These are phyloP conservation scores for Aethina tumida DNA, from an alignment of 1,140 invertebrate species.

Conservation along the genomic window DNA sequence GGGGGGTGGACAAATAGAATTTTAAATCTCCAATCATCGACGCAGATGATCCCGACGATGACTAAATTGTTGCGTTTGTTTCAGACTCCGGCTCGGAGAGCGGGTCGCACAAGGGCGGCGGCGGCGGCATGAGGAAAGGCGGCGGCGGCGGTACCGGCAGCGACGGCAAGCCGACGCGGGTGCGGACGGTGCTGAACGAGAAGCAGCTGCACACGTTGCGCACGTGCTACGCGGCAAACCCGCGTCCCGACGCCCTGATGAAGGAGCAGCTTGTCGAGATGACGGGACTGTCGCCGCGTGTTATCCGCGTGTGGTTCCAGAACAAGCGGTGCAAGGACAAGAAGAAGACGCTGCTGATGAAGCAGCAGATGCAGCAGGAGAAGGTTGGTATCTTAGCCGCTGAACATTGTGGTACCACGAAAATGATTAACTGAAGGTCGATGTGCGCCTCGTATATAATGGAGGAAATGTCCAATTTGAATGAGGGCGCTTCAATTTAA, in stretches of 20 bases:
- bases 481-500: too few relatives aligned
- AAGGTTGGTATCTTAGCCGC: constrained; percentile 75
- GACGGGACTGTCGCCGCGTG: constrained; percentile 89
- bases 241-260: constrained; percentile 95
- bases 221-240: constrained; percentile 94
- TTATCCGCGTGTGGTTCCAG: constrained; percentile 98
- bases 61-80: constrained; percentile 23
- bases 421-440: too few relatives aligned
- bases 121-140: constrained; percentile 38
- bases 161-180: constrained; percentile 93
- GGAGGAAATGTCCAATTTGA: too few relatives aligned
- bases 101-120: constrained; percentile 68
- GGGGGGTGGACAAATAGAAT: constrained; percentile 9
- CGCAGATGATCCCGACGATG: constrained; percentile 1
- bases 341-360: constrained; percentile 93
- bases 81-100: constrained; percentile 77
- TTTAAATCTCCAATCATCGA: constrained; percentile 5
- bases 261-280: constrained; percentile 99
- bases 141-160: constrained; percentile 47
- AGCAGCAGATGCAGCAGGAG: constrained; percentile 96
- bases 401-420: too few relatives aligned
- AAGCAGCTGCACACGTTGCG: constrained; percentile 94
- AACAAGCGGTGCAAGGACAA: constrained; percentile 99
- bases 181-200: constrained; percentile 96
- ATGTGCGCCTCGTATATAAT: too few relatives aligned